Evolutionary conservation across 2,797 vertebrate species (phyloP), one percentile per base, ranked within the genome.

Genomic region (Rachycentron canadum): DNA sequence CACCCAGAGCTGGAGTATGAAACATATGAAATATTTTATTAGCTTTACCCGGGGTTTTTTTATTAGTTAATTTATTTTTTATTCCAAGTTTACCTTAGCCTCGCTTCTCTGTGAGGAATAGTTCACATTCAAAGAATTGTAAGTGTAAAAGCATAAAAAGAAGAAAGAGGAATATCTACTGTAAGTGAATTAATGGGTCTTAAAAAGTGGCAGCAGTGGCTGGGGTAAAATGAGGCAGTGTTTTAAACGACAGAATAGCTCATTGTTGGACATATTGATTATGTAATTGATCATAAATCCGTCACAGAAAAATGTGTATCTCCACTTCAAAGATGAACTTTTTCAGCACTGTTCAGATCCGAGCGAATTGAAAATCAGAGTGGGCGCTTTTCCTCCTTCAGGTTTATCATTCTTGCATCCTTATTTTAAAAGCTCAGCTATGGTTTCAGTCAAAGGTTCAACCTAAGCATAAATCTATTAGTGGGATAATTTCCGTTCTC

Each of bases 401-500:
- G 69, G 60, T 77, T 78, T 77, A 69, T 71, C 1, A 5, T 53
- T 61, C 26, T 65, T 86, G 70, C 47, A 81, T 83, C 58, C 49
- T 81, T 52, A 70, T 76, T 86, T 83, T 71, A 69, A 83, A 81
- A 85, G 58, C 79, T 82, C 68, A 63, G 68, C 69, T 68, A 63
- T 61, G 64, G 58, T 79, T 84, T 52, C 62, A 80, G 76, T 61
- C 63, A 81, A 79, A 69, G 61, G 52, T 87, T 87, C 60, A 79
- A 75, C 43, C 73, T 71, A 75, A 81, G 72, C 73, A 73, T 78
- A 83, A 83, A 85, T 78, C 69, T 84, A 79, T 89, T 78, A 76
- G 59, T 50, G 25, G 77, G 41, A 81, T 87, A 58, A 79, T 88
- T 84, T 82, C 76, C 25, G 45, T 89, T 84, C 75, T 82, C 76